Conservation (phyloP, 2,888 invertebrate species). For the Iphiclides podalirius region DNA sequence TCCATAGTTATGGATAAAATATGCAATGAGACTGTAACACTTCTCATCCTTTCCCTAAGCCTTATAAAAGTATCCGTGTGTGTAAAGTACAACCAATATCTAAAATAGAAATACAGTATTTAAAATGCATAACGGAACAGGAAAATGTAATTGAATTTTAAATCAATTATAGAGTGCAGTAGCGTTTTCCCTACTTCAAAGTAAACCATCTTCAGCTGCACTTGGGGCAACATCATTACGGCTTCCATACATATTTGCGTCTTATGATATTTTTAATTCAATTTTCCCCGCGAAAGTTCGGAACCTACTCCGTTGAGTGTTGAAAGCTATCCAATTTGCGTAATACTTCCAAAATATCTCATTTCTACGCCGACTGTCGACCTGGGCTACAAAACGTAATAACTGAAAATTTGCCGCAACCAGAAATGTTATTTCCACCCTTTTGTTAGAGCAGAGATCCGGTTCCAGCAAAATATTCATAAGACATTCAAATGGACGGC, state of each 20-base stretch:
- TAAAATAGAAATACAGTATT: background rate
- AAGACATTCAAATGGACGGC: constrained; percentile 42
- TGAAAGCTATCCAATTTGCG: constrained; percentile 81
- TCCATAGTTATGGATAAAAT: too few species aligned
- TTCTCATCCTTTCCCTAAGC: too few species aligned
- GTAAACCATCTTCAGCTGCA: constrained; percentile 17
- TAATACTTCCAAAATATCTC: constrained; percentile 81
- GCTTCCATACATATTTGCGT: constrained; percentile 72
- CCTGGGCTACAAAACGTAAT: constrained; percentile 36
- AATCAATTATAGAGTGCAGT: constrained; percentile 5
- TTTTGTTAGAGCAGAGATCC: constrained; percentile 36
- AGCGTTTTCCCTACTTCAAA: constrained; percentile 1
- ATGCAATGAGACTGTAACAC: too few species aligned
- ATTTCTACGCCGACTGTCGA: constrained; percentile 76
- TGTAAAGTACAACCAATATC: background rate
- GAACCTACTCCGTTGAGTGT: constrained; percentile 79
- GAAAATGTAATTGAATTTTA: background rate
- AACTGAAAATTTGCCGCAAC: constrained; percentile 2
- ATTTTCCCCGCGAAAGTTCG: constrained; percentile 77
- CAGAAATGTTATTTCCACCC: constrained; percentile 33
- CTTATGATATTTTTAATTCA: constrained; percentile 80
- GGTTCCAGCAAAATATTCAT: constrained; percentile 28
- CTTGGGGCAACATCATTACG: constrained; percentile 68
- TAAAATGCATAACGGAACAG: background rate
- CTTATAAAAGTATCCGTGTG: too few species aligned